A percentile compares a stretch with the other conserved stretches of the same genome.
phyloP scores from a whole-genome alignment of 1,140 invertebrate genomes.

The Homalodisca vitripennis region DNA sequence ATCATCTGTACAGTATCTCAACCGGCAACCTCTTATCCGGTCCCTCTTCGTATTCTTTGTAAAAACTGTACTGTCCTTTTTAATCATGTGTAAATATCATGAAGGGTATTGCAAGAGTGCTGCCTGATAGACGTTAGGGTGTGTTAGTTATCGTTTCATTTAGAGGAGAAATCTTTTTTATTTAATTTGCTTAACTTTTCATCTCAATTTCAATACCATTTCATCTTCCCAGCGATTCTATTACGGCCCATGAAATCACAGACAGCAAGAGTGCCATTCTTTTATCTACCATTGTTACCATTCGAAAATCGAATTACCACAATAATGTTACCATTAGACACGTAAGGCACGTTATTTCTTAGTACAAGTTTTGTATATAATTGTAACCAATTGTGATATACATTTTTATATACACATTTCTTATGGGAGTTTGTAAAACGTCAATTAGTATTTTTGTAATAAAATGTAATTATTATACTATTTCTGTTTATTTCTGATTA shows the following conservation, averaged over 20 bases:
- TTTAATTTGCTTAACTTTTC: too few species aligned
- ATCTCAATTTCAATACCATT: not conserved
- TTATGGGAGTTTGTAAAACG: conserved; percentile 22
- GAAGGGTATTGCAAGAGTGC: not conserved
- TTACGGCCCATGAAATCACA: not conserved
- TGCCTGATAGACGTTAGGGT: conserved; percentile 4
- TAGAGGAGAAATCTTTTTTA: too few species aligned
- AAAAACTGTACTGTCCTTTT: conserved; percentile 3
- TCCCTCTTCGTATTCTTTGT: not conserved
- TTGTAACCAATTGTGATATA: conserved; percentile 25
- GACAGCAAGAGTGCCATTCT: not conserved
- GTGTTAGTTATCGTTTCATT: not conserved
- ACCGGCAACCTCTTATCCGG: not conserved
- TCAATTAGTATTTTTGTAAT: conserved; percentile 24
- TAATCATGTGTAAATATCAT: not conserved
- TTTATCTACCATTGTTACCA: conserved; percentile 13
- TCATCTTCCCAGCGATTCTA: not conserved
- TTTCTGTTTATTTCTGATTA: too few species aligned
- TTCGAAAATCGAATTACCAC: conserved; percentile 21
- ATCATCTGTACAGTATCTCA: not conserved
- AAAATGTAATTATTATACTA: conserved; percentile 22
- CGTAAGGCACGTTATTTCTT: conserved; percentile 4
- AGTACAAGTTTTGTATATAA: conserved; percentile 24
- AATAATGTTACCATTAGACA: not conserved
- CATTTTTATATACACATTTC: conserved; percentile 23